phyloP scores from a whole-genome alignment of 2,888 invertebrate genomes.

The Pseudococcus longispinus region DNA sequence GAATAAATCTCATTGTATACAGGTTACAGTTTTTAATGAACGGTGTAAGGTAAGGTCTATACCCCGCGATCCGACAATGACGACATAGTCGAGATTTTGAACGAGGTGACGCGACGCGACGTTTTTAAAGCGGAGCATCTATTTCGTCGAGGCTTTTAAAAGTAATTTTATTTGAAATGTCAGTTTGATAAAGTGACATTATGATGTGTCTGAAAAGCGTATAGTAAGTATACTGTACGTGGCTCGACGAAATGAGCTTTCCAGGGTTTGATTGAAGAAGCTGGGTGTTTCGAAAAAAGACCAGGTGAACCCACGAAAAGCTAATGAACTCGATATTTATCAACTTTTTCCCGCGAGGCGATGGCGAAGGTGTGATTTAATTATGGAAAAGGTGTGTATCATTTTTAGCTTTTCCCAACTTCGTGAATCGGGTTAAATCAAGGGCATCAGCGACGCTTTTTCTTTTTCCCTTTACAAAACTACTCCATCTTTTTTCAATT shows the following conservation, averaged over 20 bases:
- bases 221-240: background rate
- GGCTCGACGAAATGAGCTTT: background rate
- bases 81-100: background rate
- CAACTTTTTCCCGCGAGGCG: background rate
- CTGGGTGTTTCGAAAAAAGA: background rate
- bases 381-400: background rate
- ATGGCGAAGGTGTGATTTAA: background rate
- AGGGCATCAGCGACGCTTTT: too few species aligned
- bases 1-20: background rate
- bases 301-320: background rate
- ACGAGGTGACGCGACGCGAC: background rate
- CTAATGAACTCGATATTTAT: background rate
- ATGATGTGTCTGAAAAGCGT: slow-evolving; percentile 8
- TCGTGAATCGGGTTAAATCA: too few species aligned
- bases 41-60: background rate
- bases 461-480: too few species aligned
- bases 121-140: background rate
- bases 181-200: slow-evolving; percentile 43
- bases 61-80: background rate
- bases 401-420: too few species aligned
- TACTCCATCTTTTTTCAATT: too few species aligned
- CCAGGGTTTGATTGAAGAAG: background rate
- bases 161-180: slow-evolving; percentile 38
- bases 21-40: slow-evolving; percentile 14
- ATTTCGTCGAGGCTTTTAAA: slow-evolving; percentile 31